Percentiles rank a stretch among this genome's conserved stretches.
Conservation (phyloP, 2,888 invertebrate species). For the Trichogramma dendrolimi region DNA sequence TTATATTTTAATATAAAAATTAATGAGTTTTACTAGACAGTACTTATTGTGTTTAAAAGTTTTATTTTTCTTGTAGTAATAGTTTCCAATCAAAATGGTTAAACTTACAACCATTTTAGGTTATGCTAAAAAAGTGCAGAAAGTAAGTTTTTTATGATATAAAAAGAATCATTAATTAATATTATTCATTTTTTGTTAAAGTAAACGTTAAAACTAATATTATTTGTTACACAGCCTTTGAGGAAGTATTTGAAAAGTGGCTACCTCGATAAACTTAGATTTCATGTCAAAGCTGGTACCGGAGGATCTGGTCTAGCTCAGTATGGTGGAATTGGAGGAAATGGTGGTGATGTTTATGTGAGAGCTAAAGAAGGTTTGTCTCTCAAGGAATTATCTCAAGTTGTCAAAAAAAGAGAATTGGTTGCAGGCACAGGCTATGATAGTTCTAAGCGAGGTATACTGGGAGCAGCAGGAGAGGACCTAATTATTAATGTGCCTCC, state of each 20-base stretch:
- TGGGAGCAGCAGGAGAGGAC: constrained; percentile 72
- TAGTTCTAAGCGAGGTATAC: constrained; percentile 68
- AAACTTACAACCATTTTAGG: constrained; percentile 53
- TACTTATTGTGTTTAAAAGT: background rate
- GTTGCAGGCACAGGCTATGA: constrained; percentile 69
- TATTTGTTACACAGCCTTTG: constrained; percentile 40
- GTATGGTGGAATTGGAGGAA: constrained; percentile 86
- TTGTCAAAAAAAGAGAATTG: constrained; percentile 59
- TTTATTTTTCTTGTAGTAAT: background rate
- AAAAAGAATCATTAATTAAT: background rate
- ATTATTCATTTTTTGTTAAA: background rate
- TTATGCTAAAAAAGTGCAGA: constrained; percentile 52
- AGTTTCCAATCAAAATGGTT: constrained; percentile 51
- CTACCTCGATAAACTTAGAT: constrained; percentile 76
- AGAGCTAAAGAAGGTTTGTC: constrained; percentile 62
- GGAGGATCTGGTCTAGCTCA: constrained; percentile 77
- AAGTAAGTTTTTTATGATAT: background rate
- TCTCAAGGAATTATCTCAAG: constrained; percentile 56
- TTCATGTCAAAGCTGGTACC: constrained; percentile 77
- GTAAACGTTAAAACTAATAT: background rate
- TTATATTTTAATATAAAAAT: background rate
- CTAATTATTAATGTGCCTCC: constrained; percentile 71
- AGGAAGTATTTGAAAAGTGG: constrained; percentile 55
- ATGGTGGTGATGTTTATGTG: constrained; percentile 81
- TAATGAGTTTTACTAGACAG: background rate